Evolutionary conservation across 2,113 vertebrate species (phyloP), one percentile per base, ranked within the genome.

Genomic region (Labeo rohita): DNA sequence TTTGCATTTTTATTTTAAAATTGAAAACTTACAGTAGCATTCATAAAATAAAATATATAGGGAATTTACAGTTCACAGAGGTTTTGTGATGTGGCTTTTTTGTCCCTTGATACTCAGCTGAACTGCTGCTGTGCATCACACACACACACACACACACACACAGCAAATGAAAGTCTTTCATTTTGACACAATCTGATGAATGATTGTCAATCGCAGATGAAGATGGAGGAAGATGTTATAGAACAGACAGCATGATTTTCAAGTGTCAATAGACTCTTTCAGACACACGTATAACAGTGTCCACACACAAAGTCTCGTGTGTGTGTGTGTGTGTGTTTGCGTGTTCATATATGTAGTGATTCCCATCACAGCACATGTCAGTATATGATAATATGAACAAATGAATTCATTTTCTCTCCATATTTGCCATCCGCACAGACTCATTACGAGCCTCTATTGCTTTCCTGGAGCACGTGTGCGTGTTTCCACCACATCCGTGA

Each of bases 321-420:
- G 75, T 78, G 76, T 78, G 76, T 79, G 52, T 79, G 34, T 61
- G 56, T 80, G 39, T 47, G 49, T 80, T 8, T 82, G 56, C 50
- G 16, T 82, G 15, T 83, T 83, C 70, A 52, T 39, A 50, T 52
- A n/a, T 11, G 28, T 70, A 18, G 47, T 39, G 80, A 83, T 68
- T 66, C 49, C 47, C 28, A 83, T 83, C 65, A 83, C 65, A 21
- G 80, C 28, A 83, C 63, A 83, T 70, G 80, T 83, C 80, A 83
- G 28, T 50, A 36, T 52, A 83, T 70, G 80, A 83, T 83, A 83
- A 83, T 83, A 70, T 70, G 80, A 70, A 83, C 65, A 83, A 83
- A 83, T 83, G 47, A 70, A 83, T 68, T 39, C 65, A 70, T 83
- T 70, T 70, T 83, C 65, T 34, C 61, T 5, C 61, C 21, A 65